Evolutionary conservation across 2,797 vertebrate genomes (phyloP), one percentile per base, ranked within the genome.

Genomic region (Manis crassicaudata): DNA sequence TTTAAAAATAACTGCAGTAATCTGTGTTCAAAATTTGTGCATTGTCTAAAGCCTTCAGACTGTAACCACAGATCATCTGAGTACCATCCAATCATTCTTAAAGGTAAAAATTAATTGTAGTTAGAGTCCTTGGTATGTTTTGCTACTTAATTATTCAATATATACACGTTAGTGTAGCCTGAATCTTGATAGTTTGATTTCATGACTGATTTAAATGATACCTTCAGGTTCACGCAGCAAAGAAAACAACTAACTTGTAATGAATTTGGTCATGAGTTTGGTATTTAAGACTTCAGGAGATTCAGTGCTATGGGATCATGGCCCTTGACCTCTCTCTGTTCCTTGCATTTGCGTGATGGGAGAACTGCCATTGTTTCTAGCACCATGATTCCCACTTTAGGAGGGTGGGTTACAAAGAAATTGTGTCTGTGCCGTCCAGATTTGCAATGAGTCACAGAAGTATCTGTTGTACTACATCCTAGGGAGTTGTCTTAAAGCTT

Each of bases 1-100:
- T 73, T 96, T 94, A 43, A 95, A 68, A 93, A 40, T 68, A n/a
- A 25, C 40, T 84, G 27, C 18, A 82, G 1, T 90, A 77, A 65
- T 54, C 10, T 40, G 58, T 65, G 62, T 90, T 94, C 32, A 92
- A 77, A 67, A 60, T 93, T 84, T 67, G 18, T 35, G 67, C 40
- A 18, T 82, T 90, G 18, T 85, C 35, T 80, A 35, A 62, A 65
- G 83, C 70, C 20, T 88, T 68, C 56, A 79, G 18, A 35, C 56
- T 35, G 27, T 40, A 63, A 17, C 70, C 5, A 3, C 7, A 50
- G 43, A 23, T 84, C n/a, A 79, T 84, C 37, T 80, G 35, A 72
- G 82, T 60, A 21, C 32, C 23, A 63, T 29, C 21, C 1, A 1
- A 89, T 72, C 2, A 20, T 0, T 72, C 18, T 21, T 80, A 52